These are phyloP conservation scores for Stenchaetothrips biformis DNA, from an alignment of 2,888 invertebrate species.

Conservation along the genomic window DNA sequence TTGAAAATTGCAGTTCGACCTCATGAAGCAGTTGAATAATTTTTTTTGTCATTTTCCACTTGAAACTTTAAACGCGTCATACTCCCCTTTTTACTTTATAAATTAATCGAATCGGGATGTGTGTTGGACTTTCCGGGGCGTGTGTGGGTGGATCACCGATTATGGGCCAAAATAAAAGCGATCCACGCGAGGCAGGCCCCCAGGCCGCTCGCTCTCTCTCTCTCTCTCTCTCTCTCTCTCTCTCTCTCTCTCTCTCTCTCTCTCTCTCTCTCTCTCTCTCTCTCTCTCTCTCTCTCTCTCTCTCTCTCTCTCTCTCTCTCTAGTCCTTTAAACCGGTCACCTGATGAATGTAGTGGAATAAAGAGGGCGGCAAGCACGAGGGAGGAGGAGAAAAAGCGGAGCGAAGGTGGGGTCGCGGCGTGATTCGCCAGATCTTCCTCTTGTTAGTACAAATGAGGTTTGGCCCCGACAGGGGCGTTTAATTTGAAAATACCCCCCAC, in stretches of 20 bases:
- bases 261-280: slow-evolving; percentile 19
- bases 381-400: neutral
- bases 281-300: neutral
- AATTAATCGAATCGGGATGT: no score
- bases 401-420: neutral
- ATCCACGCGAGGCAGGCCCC: no score
- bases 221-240: slow-evolving; percentile 8
- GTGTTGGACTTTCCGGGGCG: no score
- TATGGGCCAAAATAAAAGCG: no score
- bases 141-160: no score
- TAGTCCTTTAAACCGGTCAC: neutral
- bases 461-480: slow-evolving; percentile 16
- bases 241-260: slow-evolving; percentile 1
- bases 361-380: neutral
- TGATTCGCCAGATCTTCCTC: slow-evolving; percentile 11
- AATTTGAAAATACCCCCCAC: slow-evolving; percentile 17
- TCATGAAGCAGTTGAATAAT: no score
- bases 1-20: no score
- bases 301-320: neutral
- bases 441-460: slow-evolving; percentile 25
- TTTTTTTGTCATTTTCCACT: no score
- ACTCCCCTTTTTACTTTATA: no score
- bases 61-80: no score
- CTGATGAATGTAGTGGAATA: neutral
- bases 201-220: neutral